These are phyloP conservation scores for Typhlomys cinereus DNA, from an alignment of 2,113 vertebrate species.

Conservation along the genomic window DNA sequence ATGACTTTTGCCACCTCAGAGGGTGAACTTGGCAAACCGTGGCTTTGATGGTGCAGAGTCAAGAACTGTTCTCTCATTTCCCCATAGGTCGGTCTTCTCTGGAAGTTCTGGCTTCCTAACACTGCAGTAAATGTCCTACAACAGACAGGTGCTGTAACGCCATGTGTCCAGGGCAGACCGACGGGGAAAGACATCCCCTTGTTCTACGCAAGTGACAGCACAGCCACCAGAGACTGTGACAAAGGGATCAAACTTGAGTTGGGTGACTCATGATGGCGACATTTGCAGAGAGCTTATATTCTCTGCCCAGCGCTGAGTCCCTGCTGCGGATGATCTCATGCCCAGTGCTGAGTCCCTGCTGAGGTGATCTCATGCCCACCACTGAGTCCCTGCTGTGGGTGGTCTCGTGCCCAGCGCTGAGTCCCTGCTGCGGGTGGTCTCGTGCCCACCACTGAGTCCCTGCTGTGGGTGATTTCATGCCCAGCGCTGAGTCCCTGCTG, in stretches of 20 bases:
- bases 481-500: background rate
- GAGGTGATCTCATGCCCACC: too few species aligned
- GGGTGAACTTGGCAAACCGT: background rate
- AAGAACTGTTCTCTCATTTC: background rate
- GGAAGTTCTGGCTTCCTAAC: background rate
- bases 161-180: background rate
- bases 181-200: background rate
- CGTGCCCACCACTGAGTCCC: background rate
- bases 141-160: background rate
- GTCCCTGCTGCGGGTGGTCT: background rate
- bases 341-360: background rate
- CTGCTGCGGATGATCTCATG: too few species aligned
- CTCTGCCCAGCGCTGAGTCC: background rate
- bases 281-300: background rate
- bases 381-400: background rate
- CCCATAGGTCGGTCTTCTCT: background rate
- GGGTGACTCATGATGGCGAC: background rate
- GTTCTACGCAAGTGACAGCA: background rate
- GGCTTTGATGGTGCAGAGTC: background rate
- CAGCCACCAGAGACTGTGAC: background rate
- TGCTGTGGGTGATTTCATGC: too few species aligned
- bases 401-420: background rate
- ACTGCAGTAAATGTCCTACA: background rate
- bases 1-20: background rate
- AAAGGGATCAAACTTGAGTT: background rate